Conservation (phyloP, 2,797 vertebrate species). For the Saxicola maurus region DNA sequence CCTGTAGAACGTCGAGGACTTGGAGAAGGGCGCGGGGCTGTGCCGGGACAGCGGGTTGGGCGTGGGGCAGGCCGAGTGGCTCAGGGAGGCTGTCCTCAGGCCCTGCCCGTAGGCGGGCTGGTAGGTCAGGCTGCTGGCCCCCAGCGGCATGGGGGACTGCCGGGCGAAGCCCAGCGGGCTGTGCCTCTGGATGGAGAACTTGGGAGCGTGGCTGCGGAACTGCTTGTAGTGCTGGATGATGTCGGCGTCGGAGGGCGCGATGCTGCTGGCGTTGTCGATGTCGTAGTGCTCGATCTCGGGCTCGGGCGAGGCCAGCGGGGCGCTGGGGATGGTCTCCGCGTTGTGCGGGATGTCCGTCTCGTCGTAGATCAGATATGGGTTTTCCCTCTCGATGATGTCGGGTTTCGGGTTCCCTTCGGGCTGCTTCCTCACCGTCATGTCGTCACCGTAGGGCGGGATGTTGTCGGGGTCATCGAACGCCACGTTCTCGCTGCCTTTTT, state of each 20-base stretch:
- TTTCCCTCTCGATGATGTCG: constrained; percentile 95
- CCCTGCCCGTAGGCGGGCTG: constrained; percentile 87
- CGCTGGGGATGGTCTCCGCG: constrained; percentile 88
- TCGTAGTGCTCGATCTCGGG: constrained; percentile 95
- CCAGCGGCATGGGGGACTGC: constrained; percentile 91
- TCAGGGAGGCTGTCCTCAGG: constrained; percentile 84
- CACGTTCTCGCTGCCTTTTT: constrained; percentile 95
- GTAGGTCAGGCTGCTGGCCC: constrained; percentile 91
- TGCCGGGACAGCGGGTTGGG: constrained; percentile 90
- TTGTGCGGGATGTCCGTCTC: constrained; percentile 89
- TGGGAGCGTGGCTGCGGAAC: constrained; percentile 94
- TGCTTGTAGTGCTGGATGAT: constrained; percentile 98
- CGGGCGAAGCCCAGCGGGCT: constrained; percentile 93
- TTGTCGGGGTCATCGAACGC: constrained; percentile 95
- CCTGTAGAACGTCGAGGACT: constrained; percentile 89
- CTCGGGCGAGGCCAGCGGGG: constrained; percentile 84
- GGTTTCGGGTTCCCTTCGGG: constrained; percentile 97
- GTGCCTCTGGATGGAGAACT: constrained; percentile 96
- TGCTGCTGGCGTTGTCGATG: constrained; percentile 97
- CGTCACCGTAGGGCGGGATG: constrained; percentile 90
- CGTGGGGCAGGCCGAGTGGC: constrained; percentile 87
- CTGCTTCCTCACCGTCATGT: constrained; percentile 94
- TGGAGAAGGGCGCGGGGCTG: constrained; percentile 92
- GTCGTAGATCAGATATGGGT: constrained; percentile 95
- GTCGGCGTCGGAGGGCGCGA: constrained; percentile 94